These are phyloP conservation scores for Hydrophis major DNA, from an alignment of 2,797 vertebrate species.

Conservation along the genomic window DNA sequence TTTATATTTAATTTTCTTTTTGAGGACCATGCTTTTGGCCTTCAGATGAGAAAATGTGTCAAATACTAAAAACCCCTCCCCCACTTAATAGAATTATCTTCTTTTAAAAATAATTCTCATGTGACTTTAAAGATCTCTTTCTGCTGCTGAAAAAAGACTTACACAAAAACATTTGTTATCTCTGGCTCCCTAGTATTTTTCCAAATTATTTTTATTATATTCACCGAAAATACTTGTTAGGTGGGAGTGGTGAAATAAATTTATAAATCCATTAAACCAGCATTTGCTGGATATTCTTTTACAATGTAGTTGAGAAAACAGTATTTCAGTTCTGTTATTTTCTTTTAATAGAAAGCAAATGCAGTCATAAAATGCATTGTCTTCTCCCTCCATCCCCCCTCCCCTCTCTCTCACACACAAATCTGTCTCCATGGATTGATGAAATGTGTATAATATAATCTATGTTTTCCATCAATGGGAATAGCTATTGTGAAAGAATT, in stretches of 20 bases:
- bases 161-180: background rate
- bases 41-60: background rate
- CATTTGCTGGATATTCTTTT: slow-evolving; percentile 39
- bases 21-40: background rate
- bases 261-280: background rate
- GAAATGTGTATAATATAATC: slow-evolving; percentile 22
- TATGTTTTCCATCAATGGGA: slow-evolving; percentile 21
- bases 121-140: background rate
- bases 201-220: background rate
- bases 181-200: background rate
- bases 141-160: background rate
- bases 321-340: slow-evolving; percentile 33
- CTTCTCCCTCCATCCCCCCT: slow-evolving; percentile 8
- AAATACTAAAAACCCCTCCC: background rate
- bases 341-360: slow-evolving; percentile 33
- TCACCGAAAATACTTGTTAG: background rate
- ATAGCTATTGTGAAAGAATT: slow-evolving; percentile 40
- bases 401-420: slow-evolving; percentile 39
- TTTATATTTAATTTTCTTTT: background rate
- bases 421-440: slow-evolving; percentile 24
- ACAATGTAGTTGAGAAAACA: slow-evolving; percentile 51
- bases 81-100: background rate
- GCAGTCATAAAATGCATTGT: slow-evolving; percentile 32
- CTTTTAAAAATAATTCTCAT: background rate
- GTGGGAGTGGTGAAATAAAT: background rate